Base-by-base conservation (phyloP, 2,113 vertebrate species). In the Pholis gunnellus region DNA sequence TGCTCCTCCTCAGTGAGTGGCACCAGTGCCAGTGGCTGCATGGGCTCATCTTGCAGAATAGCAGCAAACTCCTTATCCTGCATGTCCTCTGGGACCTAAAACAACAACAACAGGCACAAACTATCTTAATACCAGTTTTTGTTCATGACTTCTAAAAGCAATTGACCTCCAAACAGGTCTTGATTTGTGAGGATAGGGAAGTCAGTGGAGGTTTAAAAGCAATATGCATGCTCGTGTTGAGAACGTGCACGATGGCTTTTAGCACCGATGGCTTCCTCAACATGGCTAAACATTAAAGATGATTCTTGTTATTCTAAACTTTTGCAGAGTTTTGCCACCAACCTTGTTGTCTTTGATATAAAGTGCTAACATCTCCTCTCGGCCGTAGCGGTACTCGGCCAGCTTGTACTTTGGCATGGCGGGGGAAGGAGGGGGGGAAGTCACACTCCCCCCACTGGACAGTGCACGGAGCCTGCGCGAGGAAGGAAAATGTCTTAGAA, bases 381-480 rank as follows among this genome's bases (percentile, higher is more conserved):
- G 95, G 89, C 97, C 97, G 14, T 98, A 98, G 91, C 97, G 97
- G 89, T 97, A 97, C 76, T 98, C 97, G 71, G 97, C 97, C 93
- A 98, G 94, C 94, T 98, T 98, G 95, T 98, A 98, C 92, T 98
- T 98, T 96, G 97, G 97, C 96, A 97, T 97, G 94, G 97, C 97
- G 22, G 97, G 97, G 89, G 97, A 98, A 64, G 97, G 96, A 83
- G 97, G 97, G 67, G 97, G 97, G 91, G 97, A 98, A 67, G 96
- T 95, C 91, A 97, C 95, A 69, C 95, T 97, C 88, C 96, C 96
- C 86, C 97, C 97, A 66, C 97, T 96, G 90, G 97, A 97, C 92
- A 98, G 97, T 91, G 97, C 97, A 90, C 97, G 96, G 72, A 98
- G 96, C 97, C 97, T 97, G 87, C 0, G 14, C 13, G 56, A 84